Conservation (phyloP, 2,797 vertebrate genomes). For the Odontamblyopus lacepedii region DNA sequence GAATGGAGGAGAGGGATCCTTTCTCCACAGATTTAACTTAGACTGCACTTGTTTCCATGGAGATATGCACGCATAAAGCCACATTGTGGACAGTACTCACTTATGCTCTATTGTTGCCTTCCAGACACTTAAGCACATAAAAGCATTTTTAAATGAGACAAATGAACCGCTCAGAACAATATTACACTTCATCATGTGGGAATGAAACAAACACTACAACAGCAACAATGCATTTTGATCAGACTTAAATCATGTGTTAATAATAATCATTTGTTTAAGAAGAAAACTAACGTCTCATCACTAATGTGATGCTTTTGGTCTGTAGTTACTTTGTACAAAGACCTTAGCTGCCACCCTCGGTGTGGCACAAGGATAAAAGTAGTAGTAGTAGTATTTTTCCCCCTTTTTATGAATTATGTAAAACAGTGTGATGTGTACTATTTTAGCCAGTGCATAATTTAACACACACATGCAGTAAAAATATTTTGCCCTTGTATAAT, state of each 20-base stretch:
- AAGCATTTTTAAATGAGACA: slow-evolving; percentile 7
- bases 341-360: slow-evolving; percentile 2
- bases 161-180: slow-evolving; percentile 10
- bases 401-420: not conserved
- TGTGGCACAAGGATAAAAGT: slow-evolving; percentile 1
- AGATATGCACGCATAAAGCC: too few relatives aligned
- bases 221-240: not conserved
- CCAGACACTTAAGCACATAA: not conserved
- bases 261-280: not conserved
- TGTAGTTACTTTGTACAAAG: slow-evolving; percentile 8
- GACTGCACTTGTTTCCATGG: too few relatives aligned
- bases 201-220: not conserved
- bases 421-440: not conserved
- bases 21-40: too few relatives aligned
- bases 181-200: slow-evolving; percentile 5
- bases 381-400: not conserved
- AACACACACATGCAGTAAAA: not conserved
- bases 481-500: too few relatives aligned
- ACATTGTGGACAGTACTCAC: too few relatives aligned
- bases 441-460: slow-evolving; percentile 14
- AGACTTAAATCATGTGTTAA: slow-evolving; percentile 3
- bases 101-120: too few relatives aligned
- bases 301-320: not conserved
- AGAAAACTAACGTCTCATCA: not conserved
- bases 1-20: too few relatives aligned